phyloP scores from a whole-genome alignment of 1,140 invertebrate genomes.

The Agraylea sexmaculata region DNA sequence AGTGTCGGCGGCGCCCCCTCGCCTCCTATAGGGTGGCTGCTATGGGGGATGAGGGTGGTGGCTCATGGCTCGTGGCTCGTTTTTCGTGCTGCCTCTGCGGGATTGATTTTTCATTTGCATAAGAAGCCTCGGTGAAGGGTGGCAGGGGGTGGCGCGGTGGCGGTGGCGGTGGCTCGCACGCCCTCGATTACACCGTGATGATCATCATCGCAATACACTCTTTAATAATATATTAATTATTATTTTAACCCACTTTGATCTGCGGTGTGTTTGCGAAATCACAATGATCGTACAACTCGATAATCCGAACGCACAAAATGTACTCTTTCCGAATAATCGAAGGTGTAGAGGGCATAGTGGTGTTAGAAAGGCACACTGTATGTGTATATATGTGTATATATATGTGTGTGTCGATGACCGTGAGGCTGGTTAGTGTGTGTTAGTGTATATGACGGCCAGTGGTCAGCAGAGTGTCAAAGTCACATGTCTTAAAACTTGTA shows the following conservation, averaged over 20 bases:
- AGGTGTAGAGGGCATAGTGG: not conserved
- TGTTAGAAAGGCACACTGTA: no score
- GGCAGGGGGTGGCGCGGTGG: not conserved
- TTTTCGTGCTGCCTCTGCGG: constrained; percentile 3
- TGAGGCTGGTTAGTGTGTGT: no score
- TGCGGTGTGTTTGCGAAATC: not conserved
- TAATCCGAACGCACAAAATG: no score
- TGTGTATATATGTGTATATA: not conserved
- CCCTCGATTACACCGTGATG: not conserved
- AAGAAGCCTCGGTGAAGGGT: constrained; percentile 13
- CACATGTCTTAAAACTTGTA: no score
- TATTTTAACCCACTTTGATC: not conserved
- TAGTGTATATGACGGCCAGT: no score
- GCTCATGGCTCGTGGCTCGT: not conserved
- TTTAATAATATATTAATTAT: not conserved
- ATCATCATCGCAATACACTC: not conserved
- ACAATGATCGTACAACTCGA: not conserved
- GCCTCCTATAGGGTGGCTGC: not conserved
- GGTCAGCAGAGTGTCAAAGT: no score
- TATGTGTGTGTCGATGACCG: no score
- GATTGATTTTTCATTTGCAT: constrained; percentile 23
- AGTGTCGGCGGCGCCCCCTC: constrained; percentile 1
- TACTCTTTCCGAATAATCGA: no score
- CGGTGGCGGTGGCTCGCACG: not conserved
- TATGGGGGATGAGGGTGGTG: not conserved